Base-by-base conservation (phyloP, 2,888 invertebrate genomes). In the Ctena decussata region DNA sequence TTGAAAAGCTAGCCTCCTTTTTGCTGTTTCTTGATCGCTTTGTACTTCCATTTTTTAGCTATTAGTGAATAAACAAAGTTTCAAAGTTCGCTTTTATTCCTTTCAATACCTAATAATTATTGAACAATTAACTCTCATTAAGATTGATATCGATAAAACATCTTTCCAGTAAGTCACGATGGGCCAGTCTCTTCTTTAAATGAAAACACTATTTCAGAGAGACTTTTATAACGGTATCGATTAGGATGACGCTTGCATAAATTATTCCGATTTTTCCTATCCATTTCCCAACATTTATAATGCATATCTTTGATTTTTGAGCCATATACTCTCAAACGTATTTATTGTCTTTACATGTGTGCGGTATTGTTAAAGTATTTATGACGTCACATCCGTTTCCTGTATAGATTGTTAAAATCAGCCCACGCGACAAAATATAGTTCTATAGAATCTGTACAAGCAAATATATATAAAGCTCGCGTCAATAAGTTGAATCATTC, bases 1-100 rank as follows among this genome's bases (percentile, higher is more conserved):
- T 87, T 94, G 94, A 80, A 95, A 95, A 5, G 95, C 94, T 32
- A 94, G 86, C 24, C 95, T 87, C 37, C 94, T 84, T 72, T 93
- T 92, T 0, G 91, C 94, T 0, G 93, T 91, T 21, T 93, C 93
- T 5, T 90, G 77, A 44, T 93, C 93, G 0, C 89, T 80, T 37
- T 83, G 69, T 30, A 79, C 82, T 32, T 85, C 82, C 82, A 82
- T 84, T 41, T 49, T 11, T 57, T 57, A n/a, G n/a, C n/a, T n/a
- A n/a, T n/a, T n/a, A n/a, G n/a, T n/a, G n/a, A n/a, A n/a, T n/a
- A n/a, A n/a, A n/a, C n/a, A n/a, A n/a, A n/a, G n/a, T n/a, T n/a
- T n/a, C n/a, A n/a, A n/a, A n/a, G n/a, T n/a, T n/a, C n/a, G n/a
- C n/a, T n/a, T n/a, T n/a, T n/a, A n/a, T n/a, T n/a, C n/a, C n/a